Evolutionary conservation across 2,888 invertebrate species (phyloP).

Genomic region (Prosopocoilus inquinatus): DNA sequence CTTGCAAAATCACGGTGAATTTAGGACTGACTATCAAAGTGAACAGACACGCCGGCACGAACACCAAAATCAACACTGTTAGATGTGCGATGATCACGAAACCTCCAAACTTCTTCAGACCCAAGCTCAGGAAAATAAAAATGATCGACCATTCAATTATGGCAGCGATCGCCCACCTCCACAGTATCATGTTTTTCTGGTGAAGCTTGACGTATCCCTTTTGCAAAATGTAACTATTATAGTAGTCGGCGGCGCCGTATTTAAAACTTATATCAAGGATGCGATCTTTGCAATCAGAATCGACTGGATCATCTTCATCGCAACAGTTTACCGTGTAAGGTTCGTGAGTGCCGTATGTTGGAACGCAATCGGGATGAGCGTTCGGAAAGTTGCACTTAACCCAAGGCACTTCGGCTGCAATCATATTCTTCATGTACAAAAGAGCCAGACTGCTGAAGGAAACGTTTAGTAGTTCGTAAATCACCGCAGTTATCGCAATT

Average conservation of each 20-base stretch:
- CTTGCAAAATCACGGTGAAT: neutral
- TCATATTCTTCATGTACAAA: constrained; percentile 4
- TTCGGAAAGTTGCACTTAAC: constrained; percentile 6
- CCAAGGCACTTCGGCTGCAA: constrained; percentile 11
- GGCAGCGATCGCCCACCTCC: neutral
- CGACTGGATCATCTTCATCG: neutral
- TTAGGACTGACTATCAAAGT: constrained; percentile 13
- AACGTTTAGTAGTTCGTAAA: constrained; percentile 11
- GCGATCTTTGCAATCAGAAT: neutral
- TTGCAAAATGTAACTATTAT: constrained; percentile 6
- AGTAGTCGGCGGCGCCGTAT: constrained; percentile 12
- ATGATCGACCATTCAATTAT: constrained; percentile 7
- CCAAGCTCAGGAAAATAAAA: constrained; percentile 5
- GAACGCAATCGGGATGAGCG: neutral
- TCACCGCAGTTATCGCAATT: constrained; percentile 5
- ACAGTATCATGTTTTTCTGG: neutral
- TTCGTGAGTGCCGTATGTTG: neutral
- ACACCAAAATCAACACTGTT: neutral
- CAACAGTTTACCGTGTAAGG: constrained; percentile 2
- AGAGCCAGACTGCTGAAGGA: constrained; percentile 5
- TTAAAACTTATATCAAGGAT: neutral
- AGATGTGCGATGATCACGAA: constrained; percentile 8
- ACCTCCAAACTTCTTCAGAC: constrained; percentile 5
- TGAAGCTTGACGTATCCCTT: neutral
- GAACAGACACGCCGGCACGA: constrained; percentile 7